Percentiles rank a stretch among this genome's conserved stretches.
Conservation (phyloP, 2,797 vertebrate species). For the Antrozous pallidus region DNA sequence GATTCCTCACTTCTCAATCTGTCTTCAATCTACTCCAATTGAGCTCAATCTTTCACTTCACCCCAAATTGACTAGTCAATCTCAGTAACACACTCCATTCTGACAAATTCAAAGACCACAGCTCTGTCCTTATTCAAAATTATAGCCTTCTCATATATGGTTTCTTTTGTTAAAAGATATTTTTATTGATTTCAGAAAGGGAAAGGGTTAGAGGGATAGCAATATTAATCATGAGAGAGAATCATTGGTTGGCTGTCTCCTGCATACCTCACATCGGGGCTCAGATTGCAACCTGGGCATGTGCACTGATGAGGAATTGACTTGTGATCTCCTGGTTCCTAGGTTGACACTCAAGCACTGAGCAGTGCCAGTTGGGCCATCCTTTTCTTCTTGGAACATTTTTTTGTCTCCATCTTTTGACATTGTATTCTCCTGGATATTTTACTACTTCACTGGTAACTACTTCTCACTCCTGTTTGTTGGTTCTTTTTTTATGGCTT, state of each 20-base stretch:
- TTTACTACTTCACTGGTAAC: not conserved
- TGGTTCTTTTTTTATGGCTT: not conserved
- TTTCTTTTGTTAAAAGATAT: not conserved
- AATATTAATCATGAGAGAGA: no score
- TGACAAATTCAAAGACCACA: not conserved
- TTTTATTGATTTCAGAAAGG: no score
- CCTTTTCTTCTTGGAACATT: not conserved
- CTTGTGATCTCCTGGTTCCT: no score
- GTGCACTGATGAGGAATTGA: no score
- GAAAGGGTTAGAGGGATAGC: no score
- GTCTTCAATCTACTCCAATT: not conserved
- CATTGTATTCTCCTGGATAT: not conserved
- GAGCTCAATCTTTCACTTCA: not conserved
- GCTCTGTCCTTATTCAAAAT: not conserved
- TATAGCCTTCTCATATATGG: not conserved
- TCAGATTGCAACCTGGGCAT: no score
- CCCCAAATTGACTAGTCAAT: not conserved
- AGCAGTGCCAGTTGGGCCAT: no score
- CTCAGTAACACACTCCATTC: not conserved
- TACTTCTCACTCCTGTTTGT: not conserved
- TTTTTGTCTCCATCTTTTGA: not conserved
- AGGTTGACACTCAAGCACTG: no score
- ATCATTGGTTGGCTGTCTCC: no score
- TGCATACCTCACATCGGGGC: no score
- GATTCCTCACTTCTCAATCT: not conserved